Base-by-base conservation (phyloP, 2,113 vertebrate genomes). In the Oryzias celebensis region DNA sequence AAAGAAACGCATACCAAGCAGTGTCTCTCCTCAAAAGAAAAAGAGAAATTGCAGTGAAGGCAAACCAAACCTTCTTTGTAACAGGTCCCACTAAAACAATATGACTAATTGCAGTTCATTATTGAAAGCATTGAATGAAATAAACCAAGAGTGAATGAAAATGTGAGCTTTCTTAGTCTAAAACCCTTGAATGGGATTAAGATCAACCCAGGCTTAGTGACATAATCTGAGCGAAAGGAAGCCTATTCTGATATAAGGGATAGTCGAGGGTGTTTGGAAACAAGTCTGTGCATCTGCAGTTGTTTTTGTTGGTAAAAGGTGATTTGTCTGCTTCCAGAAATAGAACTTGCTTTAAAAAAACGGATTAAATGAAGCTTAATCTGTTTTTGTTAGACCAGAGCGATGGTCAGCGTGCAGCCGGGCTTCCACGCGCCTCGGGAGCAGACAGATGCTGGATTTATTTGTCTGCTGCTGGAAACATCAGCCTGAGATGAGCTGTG, bases 141-240 rank as follows among this genome's bases (percentile, higher is more conserved):
- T 65, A 55, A 62, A 20, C 14, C n/a, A 51, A 1, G 12, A 50
- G 76, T 55, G 44, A 68, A 68, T 7, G 3, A 18, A 7, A 75
- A 70, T 78, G 78, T 70, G 67, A 65, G 73, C 57, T 65, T 65
- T 65, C 75, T 77, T 78, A 51, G 43, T 12, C 22, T 70, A 68
- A 72, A 84, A 86, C 74, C 81, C 70, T 65, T 54, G 41, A 69
- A 18, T 53, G 62, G 80, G 88, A 89, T 89, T 87, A 80, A 69
- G n/a, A 14, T 83, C 84, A 87, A 84, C 50, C 77, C 56, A 58
- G 65, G 61, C 50, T 85, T 81, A 75, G 54, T 78, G 55, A 66
- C 58, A 64, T 87, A 91, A 89, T 90, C 85, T 76, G 62, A 58
- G 69, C 63, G 47, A 66, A 71, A 70, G 64, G 52, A 72, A 24